Conservation (phyloP, 2,797 vertebrate species). For the Pteronotus mesoamericanus region DNA sequence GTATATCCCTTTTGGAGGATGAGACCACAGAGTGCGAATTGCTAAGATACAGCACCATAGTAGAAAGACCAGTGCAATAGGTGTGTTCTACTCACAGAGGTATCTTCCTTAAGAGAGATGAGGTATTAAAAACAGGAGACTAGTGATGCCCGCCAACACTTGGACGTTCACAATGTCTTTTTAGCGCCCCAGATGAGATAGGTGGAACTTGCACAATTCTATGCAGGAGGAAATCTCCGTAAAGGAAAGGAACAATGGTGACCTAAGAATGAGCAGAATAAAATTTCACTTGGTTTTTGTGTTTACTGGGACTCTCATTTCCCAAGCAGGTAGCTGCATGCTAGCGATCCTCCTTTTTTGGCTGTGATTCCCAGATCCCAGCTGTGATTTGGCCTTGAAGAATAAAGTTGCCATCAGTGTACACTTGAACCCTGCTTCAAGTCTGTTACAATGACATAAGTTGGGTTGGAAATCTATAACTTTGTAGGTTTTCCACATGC, state of each 20-base stretch:
- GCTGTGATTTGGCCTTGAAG: slow-evolving; percentile 36
- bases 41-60: neutral
- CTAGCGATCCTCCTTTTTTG: neutral
- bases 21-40: neutral
- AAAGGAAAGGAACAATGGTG: neutral
- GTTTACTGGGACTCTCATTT: neutral
- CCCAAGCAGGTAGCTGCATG: neutral
- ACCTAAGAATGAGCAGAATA: neutral
- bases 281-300: neutral
- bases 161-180: neutral
- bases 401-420: slow-evolving; percentile 45
- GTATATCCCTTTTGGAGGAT: neutral
- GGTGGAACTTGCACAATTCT: neutral
- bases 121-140: neutral
- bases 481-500: neutral
- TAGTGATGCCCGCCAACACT: neutral
- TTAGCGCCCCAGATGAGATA: neutral
- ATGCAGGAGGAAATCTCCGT: neutral
- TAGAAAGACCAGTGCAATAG: neutral
- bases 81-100: neutral
- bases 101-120: neutral
- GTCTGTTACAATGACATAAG: slow-evolving; percentile 42
- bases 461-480: neutral
- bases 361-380: neutral
- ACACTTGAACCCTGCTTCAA: slow-evolving; percentile 56